Evolutionary conservation across 1,140 invertebrate genomes (phyloP).

Genomic region (Triops cancriformis): DNA sequence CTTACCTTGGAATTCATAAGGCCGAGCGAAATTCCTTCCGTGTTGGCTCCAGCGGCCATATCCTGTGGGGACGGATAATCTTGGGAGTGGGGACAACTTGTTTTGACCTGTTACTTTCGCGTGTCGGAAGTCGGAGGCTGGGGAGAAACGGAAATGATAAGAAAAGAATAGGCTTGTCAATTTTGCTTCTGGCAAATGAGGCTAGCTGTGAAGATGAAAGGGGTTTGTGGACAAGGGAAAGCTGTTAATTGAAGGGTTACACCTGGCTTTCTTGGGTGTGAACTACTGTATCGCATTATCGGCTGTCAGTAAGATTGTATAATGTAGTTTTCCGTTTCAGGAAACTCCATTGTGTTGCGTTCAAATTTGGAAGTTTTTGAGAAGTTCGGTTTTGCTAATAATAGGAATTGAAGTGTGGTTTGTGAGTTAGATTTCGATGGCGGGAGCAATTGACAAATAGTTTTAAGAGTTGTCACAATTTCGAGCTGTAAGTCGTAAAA

Average conservation of each 20-base stretch:
- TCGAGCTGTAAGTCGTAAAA: too few species aligned
- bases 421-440: too few species aligned
- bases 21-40: background rate
- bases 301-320: background rate
- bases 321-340: background rate
- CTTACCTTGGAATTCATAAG: background rate
- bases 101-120: background rate
- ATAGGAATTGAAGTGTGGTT: too few species aligned
- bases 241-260: background rate
- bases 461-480: too few species aligned
- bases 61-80: background rate
- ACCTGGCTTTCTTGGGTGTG: background rate
- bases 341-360: too few species aligned
- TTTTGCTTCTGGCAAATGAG: background rate
- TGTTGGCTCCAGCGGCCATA: background rate
- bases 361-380: too few species aligned
- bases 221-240: background rate
- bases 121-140: conserved; percentile 3
- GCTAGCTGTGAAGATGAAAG: background rate
- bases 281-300: background rate
- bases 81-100: background rate
- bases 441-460: too few species aligned
- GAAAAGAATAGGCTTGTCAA: background rate
- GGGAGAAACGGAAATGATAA: background rate
- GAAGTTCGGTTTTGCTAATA: too few species aligned